phyloP scores from a whole-genome alignment of 1,140 invertebrate species.

The Drosophila watanabei region DNA sequence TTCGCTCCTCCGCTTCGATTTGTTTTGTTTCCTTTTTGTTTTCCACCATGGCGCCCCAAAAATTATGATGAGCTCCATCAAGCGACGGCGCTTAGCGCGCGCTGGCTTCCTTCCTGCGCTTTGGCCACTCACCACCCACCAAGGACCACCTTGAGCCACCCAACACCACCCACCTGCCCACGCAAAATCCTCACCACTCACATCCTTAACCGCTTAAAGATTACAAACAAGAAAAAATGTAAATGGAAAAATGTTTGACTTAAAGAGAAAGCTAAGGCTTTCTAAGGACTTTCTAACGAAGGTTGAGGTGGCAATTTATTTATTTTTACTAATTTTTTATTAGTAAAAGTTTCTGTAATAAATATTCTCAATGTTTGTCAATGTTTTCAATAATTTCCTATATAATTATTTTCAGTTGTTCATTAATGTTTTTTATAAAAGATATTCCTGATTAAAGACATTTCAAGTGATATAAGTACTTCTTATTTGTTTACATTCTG shows the following conservation, averaged over 20 bases:
- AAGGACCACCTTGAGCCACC: constrained; percentile 4
- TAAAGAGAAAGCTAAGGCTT: too few species aligned
- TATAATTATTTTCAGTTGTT: too few species aligned
- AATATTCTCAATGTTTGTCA: too few species aligned
- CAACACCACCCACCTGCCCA: background rate
- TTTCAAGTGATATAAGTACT: too few species aligned
- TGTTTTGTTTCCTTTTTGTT: constrained; percentile 69
- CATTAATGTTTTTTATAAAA: too few species aligned
- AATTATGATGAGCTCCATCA: constrained; percentile 69
- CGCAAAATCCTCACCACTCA: constrained; percentile 15
- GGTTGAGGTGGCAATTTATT: too few species aligned
- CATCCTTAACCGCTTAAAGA: constrained; percentile 15
- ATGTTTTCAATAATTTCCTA: too few species aligned
- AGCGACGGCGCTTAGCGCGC: constrained; percentile 49
- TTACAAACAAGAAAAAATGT: constrained; percentile 8
- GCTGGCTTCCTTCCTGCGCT: constrained; percentile 43
- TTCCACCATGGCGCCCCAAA: constrained; percentile 64
- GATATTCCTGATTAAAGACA: too few species aligned
- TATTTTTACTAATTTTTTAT: background rate
- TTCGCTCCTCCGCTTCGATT: constrained; percentile 59
- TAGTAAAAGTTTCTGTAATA: too few species aligned
- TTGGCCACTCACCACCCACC: constrained; percentile 32
- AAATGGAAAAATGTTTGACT: background rate
- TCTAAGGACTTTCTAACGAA: background rate
- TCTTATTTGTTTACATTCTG: too few species aligned